Evolutionary conservation across 2,797 vertebrate species (phyloP).

Genomic region (Enteromius argenteus): DNA sequence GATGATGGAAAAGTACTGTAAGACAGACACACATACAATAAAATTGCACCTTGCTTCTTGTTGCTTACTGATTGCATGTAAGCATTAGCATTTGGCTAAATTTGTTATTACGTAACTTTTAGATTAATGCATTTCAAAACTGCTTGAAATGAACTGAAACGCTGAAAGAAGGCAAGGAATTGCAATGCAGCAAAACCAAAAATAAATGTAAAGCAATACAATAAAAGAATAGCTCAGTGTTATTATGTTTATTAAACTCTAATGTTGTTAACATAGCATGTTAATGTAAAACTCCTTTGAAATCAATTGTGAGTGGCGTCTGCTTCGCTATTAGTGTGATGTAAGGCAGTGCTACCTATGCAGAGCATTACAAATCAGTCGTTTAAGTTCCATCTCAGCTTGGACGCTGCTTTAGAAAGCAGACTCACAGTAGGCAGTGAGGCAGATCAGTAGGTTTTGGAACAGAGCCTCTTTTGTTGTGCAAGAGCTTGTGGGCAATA

Average conservation of each 20-base stretch:
- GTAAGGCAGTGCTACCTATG: neutral
- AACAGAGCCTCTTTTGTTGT: slow-evolving; percentile 32
- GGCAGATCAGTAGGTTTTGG: slow-evolving; percentile 27
- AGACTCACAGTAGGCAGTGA: slow-evolving; percentile 1
- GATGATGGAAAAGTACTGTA: slow-evolving; percentile 8
- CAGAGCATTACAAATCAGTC: neutral
- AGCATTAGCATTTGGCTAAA: neutral
- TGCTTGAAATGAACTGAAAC: neutral
- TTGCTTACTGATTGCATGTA: neutral
- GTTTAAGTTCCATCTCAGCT: neutral
- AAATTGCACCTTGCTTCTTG: slow-evolving; percentile 1
- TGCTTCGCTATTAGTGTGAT: neutral
- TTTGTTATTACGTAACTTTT: neutral
- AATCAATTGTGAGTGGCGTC: neutral
- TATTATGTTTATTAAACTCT: neutral
- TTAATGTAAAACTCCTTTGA: neutral
- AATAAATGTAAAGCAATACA: neutral
- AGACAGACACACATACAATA: neutral
- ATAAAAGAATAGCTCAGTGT: neutral
- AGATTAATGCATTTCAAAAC: neutral
- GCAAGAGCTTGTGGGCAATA: slow-evolving; percentile 27
- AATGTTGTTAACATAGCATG: neutral
- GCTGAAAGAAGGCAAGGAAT: neutral
- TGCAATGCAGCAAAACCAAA: neutral
- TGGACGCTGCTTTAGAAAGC: slow-evolving; percentile 7